Conservation (phyloP, 23 tunicate species). For the Ciona savignyi region DNA sequence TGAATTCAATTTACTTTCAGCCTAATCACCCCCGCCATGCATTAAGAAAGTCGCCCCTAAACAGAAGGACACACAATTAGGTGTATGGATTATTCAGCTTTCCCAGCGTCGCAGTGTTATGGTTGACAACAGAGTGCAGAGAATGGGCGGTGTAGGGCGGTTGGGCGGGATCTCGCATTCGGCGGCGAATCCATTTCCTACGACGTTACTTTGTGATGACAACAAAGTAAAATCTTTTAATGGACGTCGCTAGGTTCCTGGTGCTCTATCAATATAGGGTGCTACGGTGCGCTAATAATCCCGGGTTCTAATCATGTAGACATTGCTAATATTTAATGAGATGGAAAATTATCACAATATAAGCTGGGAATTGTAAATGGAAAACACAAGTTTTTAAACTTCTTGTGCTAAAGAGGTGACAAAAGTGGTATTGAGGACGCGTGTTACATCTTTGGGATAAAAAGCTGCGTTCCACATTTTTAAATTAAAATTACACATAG, state of each 20-base stretch:
- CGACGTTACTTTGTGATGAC: slow-evolving; percentile 6
- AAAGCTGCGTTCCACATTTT: too few species aligned
- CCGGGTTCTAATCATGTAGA: background rate
- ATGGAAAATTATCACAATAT: background rate
- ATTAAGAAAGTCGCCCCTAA: background rate
- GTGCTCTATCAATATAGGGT: background rate
- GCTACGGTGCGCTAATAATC: background rate
- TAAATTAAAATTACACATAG: too few species aligned
- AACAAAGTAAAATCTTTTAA: slow-evolving; percentile 20
- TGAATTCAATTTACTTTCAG: background rate
- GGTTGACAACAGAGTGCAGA: slow-evolving; percentile 11
- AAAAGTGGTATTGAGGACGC: too few species aligned
- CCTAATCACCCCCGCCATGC: background rate
- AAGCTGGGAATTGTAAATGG: background rate
- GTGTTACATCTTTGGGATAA: too few species aligned
- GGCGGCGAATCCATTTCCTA: background rate
- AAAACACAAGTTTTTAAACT: too few species aligned
- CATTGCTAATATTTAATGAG: background rate
- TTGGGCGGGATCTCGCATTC: background rate
- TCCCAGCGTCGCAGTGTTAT: slow-evolving; percentile 12
- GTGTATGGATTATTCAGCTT: background rate
- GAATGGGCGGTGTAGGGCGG: slow-evolving; percentile 6
- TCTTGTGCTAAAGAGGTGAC: too few species aligned
- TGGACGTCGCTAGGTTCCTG: slow-evolving; percentile 11
- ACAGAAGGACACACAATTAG: background rate